A percentile compares a stretch with the other conserved stretches of the same genome.
Conservation (phyloP, 2,113 vertebrate genomes). For the Eurypyga helias region DNA sequence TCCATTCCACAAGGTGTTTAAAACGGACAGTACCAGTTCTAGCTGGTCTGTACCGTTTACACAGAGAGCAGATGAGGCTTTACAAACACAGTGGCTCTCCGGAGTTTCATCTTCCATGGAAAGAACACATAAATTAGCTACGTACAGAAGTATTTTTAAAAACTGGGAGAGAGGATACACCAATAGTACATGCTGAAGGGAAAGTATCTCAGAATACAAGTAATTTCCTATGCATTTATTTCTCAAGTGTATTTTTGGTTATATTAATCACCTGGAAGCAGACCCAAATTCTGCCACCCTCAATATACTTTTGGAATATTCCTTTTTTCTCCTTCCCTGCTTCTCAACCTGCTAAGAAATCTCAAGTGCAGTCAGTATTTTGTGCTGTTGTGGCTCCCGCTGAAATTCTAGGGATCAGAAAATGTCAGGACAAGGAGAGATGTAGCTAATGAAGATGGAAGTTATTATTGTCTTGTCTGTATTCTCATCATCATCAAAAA, state of each 20-base stretch:
- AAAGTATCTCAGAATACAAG: not conserved
- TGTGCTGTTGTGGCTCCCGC: not conserved
- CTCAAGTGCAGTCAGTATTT: not conserved
- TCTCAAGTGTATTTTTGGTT: not conserved
- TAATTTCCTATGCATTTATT: not conserved
- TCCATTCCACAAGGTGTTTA: not conserved
- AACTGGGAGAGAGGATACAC: not conserved
- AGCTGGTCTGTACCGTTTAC: not conserved
- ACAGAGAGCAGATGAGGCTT: not conserved
- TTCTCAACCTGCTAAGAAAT: not conserved
- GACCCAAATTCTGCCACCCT: not conserved
- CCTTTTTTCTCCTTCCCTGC: not conserved
- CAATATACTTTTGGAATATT: not conserved
- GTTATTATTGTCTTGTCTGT: not conserved
- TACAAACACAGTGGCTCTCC: not conserved
- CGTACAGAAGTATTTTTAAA: not conserved
- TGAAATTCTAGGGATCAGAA: not conserved
- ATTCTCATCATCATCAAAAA: not conserved
- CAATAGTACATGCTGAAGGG: not conserved
- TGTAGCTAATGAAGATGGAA: slow-evolving; percentile 1
- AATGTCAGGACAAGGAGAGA: not conserved
- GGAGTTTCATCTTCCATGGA: not conserved
- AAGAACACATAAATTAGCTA: not conserved
- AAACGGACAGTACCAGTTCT: not conserved
- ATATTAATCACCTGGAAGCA: not conserved